These are phyloP conservation scores for Diplazon laetatorius DNA, from an alignment of 2,888 invertebrate species.

Conservation along the genomic window DNA sequence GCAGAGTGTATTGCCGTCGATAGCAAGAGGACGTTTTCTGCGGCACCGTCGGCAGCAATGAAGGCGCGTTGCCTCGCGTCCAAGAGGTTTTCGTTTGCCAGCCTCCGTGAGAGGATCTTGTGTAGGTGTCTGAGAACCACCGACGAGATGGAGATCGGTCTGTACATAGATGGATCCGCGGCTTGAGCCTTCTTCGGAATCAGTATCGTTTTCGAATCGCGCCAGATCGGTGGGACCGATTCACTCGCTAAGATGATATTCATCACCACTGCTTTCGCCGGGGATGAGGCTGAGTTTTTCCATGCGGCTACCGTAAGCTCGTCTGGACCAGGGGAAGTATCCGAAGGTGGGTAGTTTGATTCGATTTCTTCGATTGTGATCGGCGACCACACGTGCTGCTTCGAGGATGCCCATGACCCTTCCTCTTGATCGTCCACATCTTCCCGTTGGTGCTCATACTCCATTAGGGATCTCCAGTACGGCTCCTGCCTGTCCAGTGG, in stretches of 20 bases:
- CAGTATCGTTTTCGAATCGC: conserved; percentile 48
- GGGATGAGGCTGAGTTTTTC: background rate
- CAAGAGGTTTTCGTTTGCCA: background rate
- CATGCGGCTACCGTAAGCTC: conserved; percentile 4
- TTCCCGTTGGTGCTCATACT: background rate
- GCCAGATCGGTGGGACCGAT: background rate
- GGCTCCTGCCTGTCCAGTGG: conserved; percentile 11
- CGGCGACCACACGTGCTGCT: conserved; percentile 25
- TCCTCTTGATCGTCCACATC: background rate
- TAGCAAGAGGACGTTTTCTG: conserved; percentile 74
- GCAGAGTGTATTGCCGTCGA: conserved; percentile 64
- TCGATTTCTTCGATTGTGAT: background rate
- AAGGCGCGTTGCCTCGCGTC: conserved; percentile 63
- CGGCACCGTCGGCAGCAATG: conserved; percentile 70
- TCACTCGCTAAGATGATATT: conserved; percentile 32
- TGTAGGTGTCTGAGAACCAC: conserved; percentile 46
- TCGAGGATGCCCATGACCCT: too few species aligned
- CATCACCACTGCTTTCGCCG: conserved; percentile 23
- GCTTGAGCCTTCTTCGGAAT: conserved; percentile 58
- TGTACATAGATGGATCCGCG: conserved; percentile 39
- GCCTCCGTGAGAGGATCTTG: conserved; percentile 46
- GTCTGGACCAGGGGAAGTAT: conserved; percentile 53
- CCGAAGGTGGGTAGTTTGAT: background rate
- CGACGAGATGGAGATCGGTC: conserved; percentile 63
- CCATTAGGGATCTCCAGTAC: conserved; percentile 17